Evolutionary conservation across 2,113 vertebrate species (phyloP), one percentile per base, ranked within the genome.

Genomic region (Coreoperca whiteheadi): DNA sequence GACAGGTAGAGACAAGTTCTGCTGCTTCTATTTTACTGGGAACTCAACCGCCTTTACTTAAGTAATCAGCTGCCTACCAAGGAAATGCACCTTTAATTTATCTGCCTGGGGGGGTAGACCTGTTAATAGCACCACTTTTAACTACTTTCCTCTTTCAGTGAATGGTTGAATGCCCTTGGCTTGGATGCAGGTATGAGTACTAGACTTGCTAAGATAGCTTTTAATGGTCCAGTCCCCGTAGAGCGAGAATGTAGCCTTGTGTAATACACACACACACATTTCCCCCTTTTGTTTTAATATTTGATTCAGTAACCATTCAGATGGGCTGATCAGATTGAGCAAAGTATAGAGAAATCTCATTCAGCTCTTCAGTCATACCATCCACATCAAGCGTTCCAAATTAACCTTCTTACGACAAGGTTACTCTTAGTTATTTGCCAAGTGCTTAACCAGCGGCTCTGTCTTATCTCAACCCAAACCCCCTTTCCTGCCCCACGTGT

Each of bases 1-100:
- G 16, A 60, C 81, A 46, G 71, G 88, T 83, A 67, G n/a, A 75
- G 77, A 83, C 87, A 78, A 8, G 88, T 84, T 60, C 10, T 41
- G 60, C 67, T 82, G 54, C 51, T 77, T 39, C 0, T 0, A 0
- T 48, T 71, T 34, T 57, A 23, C 9, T 0, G 1, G 9, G 21
- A 84, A 59, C 39, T 79, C 41, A 15, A 15, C 41, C 0, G 0
- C 25, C 2, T 12, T 46, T n/a, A 18, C 28, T 81, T 12, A 60
- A 76, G 63, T 81, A 68, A 43, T 82, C 15, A 16, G 50, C 32
- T 63, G 48, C 4, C 65, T 60, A 16, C 23, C 0, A 25, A 56
- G 16, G 46, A 69, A 65, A 9, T 43, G 2, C 71, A 64, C n/a
- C 34, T 32, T 65, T 28, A 1, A 16, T 61, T 39, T 18, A 32